Percentiles rank a stretch among this genome's conserved stretches.
These are phyloP conservation scores for Gavia stellata DNA, from an alignment of 2,113 vertebrate species.

Conservation along the genomic window DNA sequence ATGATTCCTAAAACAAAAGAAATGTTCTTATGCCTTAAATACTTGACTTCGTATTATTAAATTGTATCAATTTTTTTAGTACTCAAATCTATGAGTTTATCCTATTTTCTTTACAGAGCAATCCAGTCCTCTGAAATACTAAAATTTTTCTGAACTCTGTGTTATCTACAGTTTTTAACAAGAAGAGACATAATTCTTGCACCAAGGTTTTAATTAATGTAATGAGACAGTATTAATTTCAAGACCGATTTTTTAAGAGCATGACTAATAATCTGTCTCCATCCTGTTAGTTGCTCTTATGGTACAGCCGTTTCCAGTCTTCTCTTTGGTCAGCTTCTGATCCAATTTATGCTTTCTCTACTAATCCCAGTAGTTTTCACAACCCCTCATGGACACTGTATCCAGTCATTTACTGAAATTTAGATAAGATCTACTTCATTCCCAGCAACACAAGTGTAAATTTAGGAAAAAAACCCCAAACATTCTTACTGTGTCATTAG, in stretches of 20 bases:
- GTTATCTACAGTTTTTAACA: background rate
- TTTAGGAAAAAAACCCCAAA: background rate
- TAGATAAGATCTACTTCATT: background rate
- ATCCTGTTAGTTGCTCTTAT: background rate
- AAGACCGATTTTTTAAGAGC: background rate
- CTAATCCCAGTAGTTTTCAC: background rate
- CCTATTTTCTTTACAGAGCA: background rate
- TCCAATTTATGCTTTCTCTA: background rate
- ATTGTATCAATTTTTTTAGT: background rate
- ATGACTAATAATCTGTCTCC: background rate
- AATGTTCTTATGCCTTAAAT: background rate
- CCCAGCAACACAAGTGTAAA: background rate
- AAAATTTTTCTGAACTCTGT: background rate
- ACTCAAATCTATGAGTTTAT: background rate
- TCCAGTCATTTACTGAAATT: background rate
- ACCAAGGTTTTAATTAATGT: background rate
- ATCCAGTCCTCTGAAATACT: background rate
- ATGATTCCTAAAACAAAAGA: background rate
- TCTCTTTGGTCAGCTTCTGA: background rate
- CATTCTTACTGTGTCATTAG: background rate
- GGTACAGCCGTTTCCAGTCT: background rate
- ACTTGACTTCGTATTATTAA: background rate
- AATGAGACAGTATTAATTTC: constrained; percentile 3
- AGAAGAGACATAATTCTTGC: background rate
- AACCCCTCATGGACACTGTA: background rate